phyloP scores from a whole-genome alignment of 2,797 vertebrate species.

The Alosa sapidissima region DNA sequence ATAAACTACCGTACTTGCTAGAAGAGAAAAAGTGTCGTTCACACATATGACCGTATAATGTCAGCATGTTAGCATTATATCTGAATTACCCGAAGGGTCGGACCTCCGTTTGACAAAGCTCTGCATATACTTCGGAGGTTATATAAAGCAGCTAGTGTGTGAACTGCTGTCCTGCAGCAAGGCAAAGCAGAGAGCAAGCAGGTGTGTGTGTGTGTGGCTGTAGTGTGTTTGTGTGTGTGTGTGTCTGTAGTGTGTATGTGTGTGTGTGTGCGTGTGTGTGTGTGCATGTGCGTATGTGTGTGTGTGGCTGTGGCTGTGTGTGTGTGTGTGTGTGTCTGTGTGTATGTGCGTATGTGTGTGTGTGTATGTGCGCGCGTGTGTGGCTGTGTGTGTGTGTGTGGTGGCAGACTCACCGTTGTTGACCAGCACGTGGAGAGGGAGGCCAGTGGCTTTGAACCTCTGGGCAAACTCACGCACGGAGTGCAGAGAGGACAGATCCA shows the following conservation, averaged over 20 bases:
- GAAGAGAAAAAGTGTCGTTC: no score
- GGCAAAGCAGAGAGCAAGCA: no score
- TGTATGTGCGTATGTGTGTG: neutral
- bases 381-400: neutral
- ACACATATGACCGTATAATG: no score
- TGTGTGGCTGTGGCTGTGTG: neutral
- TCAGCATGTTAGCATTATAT: no score
- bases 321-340: neutral
- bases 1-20: no score
- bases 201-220: no score
- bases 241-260: neutral
- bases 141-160: no score
- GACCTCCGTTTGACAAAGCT: no score
- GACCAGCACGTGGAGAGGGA: conserved; percentile 84
- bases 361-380: conserved; percentile 1
- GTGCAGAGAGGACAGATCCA: conserved; percentile 86
- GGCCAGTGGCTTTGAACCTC: conserved; percentile 72
- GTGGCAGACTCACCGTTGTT: conserved; percentile 84
- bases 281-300: neutral
- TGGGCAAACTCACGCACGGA: conserved; percentile 81
- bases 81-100: no score
- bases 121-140: no score
- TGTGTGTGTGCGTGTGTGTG: neutral
- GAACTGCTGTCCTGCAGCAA: no score
- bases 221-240: no score